phyloP scores from a whole-genome alignment of 2,797 vertebrate genomes.

The Spinus olivaceus region DNA sequence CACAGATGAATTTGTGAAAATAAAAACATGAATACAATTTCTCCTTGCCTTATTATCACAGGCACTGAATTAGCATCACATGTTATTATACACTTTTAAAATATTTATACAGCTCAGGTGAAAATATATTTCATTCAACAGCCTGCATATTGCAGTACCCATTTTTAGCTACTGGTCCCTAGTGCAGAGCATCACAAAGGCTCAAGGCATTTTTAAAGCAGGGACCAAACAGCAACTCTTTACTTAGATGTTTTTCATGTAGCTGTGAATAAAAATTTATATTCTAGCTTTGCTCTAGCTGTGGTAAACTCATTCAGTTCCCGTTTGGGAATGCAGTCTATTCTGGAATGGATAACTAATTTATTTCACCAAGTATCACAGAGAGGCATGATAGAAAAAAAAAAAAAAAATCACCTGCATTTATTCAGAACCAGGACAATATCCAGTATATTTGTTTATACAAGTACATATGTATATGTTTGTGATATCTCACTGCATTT shows the following conservation, averaged over 20 bases:
- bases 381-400: not conserved
- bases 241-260: not conserved
- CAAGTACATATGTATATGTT: not conserved
- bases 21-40: not conserved
- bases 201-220: not conserved
- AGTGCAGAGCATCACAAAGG: not conserved
- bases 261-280: not conserved
- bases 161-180: not conserved
- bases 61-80: not conserved
- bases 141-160: not conserved
- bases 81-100: not conserved
- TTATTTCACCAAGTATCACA: not conserved
- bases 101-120: conserved; percentile 27
- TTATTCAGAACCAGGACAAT: not conserved
- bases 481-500: not conserved
- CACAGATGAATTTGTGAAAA: not conserved
- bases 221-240: not conserved
- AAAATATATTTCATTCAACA: not conserved
- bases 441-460: not conserved
- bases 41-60: not conserved
- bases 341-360: not conserved
- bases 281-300: not conserved
- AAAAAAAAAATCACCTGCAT: not conserved
- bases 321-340: not conserved
- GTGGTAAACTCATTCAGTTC: not conserved